These are phyloP conservation scores for Spermophilus dauricus DNA, from an alignment of 2,113 vertebrate species.

Conservation along the genomic window DNA sequence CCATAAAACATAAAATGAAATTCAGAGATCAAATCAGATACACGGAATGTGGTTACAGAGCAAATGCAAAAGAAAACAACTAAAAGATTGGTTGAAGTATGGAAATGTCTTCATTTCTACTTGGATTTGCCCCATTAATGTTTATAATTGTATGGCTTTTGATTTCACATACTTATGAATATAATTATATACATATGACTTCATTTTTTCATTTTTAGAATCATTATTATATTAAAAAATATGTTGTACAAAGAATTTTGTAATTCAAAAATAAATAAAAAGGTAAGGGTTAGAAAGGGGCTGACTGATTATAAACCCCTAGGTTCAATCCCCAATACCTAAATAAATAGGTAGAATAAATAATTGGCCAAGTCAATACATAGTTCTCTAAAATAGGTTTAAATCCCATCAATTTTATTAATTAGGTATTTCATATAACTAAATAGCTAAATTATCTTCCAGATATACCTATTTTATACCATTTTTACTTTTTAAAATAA, in stretches of 20 bases:
- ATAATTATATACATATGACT: constrained; percentile 31
- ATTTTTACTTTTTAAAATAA: constrained; percentile 50
- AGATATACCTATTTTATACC: constrained; percentile 37
- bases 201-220: neutral
- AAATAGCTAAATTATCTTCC: constrained; percentile 37
- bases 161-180: constrained; percentile 68
- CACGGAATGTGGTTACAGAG: neutral
- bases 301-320: too few species aligned
- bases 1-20: neutral
- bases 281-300: too few species aligned
- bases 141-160: constrained; percentile 54
- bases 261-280: constrained; percentile 1
- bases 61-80: neutral
- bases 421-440: constrained; percentile 29
- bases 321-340: too few species aligned
- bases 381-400: constrained; percentile 14
- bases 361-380: neutral
- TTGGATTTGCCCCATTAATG: constrained; percentile 45
- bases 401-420: constrained; percentile 49
- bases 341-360: neutral
- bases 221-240: constrained; percentile 38
- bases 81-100: constrained; percentile 81
- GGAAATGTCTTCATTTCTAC: constrained; percentile 26
- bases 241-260: constrained; percentile 28
- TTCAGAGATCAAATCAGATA: neutral